Percentiles rank a stretch among this genome's conserved stretches.
phyloP scores from a whole-genome alignment of 2,797 vertebrate genomes.

The Orestias chungarensis region DNA sequence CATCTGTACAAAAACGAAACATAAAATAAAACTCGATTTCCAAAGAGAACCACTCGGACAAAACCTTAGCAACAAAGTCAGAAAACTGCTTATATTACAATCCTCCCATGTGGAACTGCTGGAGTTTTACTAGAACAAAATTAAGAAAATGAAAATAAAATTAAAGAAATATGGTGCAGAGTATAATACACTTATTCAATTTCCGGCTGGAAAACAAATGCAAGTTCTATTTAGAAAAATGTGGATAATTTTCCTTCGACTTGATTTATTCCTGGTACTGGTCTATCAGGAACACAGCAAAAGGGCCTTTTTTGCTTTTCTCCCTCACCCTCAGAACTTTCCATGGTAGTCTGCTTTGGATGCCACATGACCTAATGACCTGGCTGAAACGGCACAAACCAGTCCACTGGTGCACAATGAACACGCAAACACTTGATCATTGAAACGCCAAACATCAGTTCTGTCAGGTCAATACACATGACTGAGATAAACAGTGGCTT shows the following conservation, averaged over 20 bases:
- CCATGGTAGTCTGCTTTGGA: slow-evolving; percentile 41
- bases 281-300: slow-evolving; percentile 4
- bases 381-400: slow-evolving; percentile 67
- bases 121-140: too few species aligned
- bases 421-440: background rate
- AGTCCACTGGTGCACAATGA: slow-evolving; percentile 5
- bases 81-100: too few species aligned
- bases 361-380: slow-evolving; percentile 16
- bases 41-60: too few species aligned
- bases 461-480: background rate
- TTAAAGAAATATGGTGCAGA: too few species aligned
- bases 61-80: too few species aligned
- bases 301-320: background rate
- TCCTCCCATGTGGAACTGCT: too few species aligned
- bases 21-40: too few species aligned
- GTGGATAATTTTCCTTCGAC: background rate
- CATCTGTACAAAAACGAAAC: too few species aligned
- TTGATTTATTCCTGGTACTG: background rate
- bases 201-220: too few species aligned
- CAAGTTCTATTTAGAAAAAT: background rate
- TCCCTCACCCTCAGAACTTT: slow-evolving; percentile 47
- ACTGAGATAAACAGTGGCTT: slow-evolving; percentile 6
- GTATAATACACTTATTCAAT: too few species aligned
- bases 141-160: too few species aligned
- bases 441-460: background rate